Percentiles rank a stretch among this genome's conserved stretches.
phyloP scores from a whole-genome alignment of 30 jellyfish, hydroid and myxozoan species.

The Phacellophora camtschatica region DNA sequence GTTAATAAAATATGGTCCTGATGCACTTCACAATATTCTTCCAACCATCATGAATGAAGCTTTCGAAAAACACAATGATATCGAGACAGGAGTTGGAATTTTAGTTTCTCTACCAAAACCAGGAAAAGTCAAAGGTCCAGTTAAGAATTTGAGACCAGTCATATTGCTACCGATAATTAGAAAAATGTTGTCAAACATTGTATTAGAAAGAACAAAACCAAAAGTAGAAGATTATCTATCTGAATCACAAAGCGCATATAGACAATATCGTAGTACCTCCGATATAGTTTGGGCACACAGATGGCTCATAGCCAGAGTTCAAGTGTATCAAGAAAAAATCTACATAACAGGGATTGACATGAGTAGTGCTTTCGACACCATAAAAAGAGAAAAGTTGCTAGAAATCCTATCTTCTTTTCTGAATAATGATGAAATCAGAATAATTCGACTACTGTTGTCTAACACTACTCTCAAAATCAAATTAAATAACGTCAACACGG shows the following conservation, averaged over 20 bases:
- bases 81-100: constrained; percentile 21
- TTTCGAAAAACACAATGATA: constrained; percentile 35
- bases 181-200: constrained; percentile 35
- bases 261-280: constrained; percentile 37
- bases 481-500: constrained; percentile 29
- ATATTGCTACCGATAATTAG: constrained; percentile 29
- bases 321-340: constrained; percentile 22
- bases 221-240: constrained; percentile 29
- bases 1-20: too few species aligned
- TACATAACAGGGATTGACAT: constrained; percentile 36
- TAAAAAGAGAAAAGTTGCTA: constrained; percentile 22
- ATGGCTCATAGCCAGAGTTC: constrained; percentile 49
- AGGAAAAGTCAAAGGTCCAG: constrained; percentile 46
- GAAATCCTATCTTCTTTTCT: not conserved
- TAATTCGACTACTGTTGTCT: constrained; percentile 34
- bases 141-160: constrained; percentile 32
- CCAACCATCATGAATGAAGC: constrained; percentile 23
- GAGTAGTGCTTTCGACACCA: constrained; percentile 30
- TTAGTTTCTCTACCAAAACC: constrained; percentile 38
- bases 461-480: constrained; percentile 3
- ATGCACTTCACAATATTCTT: constrained; percentile 29
- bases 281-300: constrained; percentile 65
- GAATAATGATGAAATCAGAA: constrained; percentile 35
- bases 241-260: constrained; percentile 48
- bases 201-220: constrained; percentile 22